A percentile compares a stretch with the other conserved stretches of the same genome.
Conservation (phyloP, 2,888 invertebrate species). For the Pristionchus arcanus region DNA sequence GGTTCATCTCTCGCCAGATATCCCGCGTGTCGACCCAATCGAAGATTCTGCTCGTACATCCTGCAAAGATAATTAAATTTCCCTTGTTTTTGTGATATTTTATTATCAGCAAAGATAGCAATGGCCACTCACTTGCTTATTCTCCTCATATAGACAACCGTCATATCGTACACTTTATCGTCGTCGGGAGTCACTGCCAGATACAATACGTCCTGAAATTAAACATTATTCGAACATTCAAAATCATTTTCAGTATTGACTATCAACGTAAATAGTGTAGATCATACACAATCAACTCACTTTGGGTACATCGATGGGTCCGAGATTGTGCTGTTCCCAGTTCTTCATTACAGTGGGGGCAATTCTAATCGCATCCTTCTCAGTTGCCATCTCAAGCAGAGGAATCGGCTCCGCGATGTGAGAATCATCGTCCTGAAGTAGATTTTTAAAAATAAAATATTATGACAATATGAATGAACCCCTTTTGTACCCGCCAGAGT, state of each 20-base stretch:
- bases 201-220: constrained; percentile 90
- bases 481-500: background rate
- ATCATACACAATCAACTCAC: background rate
- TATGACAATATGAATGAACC: background rate
- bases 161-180: constrained; percentile 88
- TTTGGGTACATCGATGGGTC: constrained; percentile 49
- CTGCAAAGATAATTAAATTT: constrained; percentile 49
- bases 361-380: constrained; percentile 48
- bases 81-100: too few species aligned
- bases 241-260: background rate
- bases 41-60: constrained; percentile 89
- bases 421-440: constrained; percentile 51
- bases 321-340: constrained; percentile 49
- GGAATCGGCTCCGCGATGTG: constrained; percentile 49
- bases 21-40: constrained; percentile 91
- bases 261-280: background rate
- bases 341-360: constrained; percentile 38
- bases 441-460: background rate
- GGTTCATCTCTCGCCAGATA: constrained; percentile 81
- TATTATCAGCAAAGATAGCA: background rate
- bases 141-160: constrained; percentile 80
- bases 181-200: constrained; percentile 95
- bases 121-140: constrained; percentile 61
- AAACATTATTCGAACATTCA: background rate
- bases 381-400: constrained; percentile 34